Percentiles rank a stretch among this genome's conserved stretches.
Evolutionary conservation across 1,140 invertebrate genomes (phyloP).

Genomic region (Aradophagus sp.): DNA sequence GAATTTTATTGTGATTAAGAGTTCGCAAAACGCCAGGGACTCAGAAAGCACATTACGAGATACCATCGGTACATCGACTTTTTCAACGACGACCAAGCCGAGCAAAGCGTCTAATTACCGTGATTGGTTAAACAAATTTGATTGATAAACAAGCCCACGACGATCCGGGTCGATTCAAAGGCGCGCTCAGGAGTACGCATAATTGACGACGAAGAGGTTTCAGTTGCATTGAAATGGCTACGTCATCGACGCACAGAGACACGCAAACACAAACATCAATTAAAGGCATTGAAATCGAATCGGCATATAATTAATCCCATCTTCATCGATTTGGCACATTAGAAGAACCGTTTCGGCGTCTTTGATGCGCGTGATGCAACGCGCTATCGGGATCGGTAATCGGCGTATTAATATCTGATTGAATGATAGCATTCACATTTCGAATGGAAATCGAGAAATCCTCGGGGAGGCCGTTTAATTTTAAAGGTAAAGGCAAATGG

Average conservation of each 20-base stretch:
- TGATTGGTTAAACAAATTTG: no score
- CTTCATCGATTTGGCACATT: conserved; percentile 47
- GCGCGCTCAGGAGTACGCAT: no score
- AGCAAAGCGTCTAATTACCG: no score
- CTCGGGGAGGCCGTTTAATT: conserved; percentile 33
- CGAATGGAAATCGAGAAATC: conserved; percentile 47
- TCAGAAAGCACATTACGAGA: no score
- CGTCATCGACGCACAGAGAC: conserved; percentile 24
- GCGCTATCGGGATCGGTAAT: conserved; percentile 33
- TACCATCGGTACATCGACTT: no score
- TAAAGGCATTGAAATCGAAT: conserved; percentile 41
- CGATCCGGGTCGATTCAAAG: no score
- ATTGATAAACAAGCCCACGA: no score
- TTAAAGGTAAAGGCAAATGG: conserved; percentile 27
- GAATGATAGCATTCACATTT: conserved; percentile 39
- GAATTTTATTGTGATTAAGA: no score
- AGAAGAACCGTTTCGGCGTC: conserved; percentile 44
- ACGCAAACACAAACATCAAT: conserved; percentile 50
- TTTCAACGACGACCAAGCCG: no score
- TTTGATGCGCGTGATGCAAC: conserved; percentile 43
- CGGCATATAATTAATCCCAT: conserved; percentile 47
- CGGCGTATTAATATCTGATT: conserved; percentile 54
- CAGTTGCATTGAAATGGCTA: conserved; percentile 19
- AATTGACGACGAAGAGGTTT: conserved; percentile 12
- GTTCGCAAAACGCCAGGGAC: no score